Evolutionary conservation across 2,113 vertebrate genomes (phyloP).

Genomic region (Butorides virescens): DNA sequence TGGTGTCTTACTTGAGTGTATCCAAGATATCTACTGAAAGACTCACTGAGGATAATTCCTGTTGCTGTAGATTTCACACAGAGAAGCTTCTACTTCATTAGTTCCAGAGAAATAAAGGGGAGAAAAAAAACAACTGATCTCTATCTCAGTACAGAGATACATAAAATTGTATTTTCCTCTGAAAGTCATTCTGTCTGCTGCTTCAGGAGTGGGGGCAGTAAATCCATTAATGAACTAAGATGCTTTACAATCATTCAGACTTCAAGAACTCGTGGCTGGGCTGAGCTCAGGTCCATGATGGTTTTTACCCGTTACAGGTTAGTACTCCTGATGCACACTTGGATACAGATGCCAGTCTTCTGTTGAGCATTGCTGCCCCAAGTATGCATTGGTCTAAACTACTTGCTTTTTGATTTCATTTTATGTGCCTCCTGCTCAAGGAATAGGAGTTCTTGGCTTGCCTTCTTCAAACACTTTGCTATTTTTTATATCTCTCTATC

Average conservation of each 20-base stretch:
- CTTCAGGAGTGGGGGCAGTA: background rate
- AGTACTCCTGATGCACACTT: background rate
- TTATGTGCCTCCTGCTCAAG: background rate
- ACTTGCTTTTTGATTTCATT: background rate
- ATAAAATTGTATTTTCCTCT: background rate
- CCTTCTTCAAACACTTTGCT: background rate
- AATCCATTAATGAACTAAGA: background rate
- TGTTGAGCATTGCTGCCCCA: background rate
- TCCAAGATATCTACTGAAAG: background rate
- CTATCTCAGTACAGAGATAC: background rate
- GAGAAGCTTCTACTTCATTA: constrained; percentile 7
- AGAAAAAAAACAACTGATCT: background rate
- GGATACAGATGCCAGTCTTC: background rate
- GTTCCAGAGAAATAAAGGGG: background rate
- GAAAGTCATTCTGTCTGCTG: background rate
- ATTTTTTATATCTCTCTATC: background rate
- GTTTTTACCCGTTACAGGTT: background rate
- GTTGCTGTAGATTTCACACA: background rate
- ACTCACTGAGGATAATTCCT: background rate
- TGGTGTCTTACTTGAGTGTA: background rate
- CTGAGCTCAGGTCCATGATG: background rate
- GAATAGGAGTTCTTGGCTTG: background rate
- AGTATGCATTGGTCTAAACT: background rate
- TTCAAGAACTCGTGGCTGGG: background rate
- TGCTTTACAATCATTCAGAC: background rate